phyloP scores from a whole-genome alignment of 1,140 invertebrate species.

The Linepithema humile region DNA sequence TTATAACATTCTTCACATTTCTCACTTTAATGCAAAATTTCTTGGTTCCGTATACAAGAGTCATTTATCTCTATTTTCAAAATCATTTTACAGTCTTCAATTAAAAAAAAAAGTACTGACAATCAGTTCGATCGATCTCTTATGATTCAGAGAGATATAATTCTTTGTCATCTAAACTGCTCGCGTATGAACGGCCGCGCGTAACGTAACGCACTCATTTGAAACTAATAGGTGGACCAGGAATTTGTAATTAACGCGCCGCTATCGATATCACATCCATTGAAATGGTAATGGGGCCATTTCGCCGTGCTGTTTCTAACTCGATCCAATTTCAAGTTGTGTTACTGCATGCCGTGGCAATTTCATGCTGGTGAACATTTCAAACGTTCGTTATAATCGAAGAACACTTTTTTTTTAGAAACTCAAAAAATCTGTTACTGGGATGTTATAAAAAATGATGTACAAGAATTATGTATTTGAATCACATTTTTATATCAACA shows the following conservation, averaged over 20 bases:
- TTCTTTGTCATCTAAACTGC: not conserved
- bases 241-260: constrained; percentile 48
- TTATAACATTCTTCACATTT: not conserved
- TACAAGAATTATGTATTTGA: constrained; percentile 34
- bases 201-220: constrained; percentile 17
- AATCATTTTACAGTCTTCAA: not conserved
- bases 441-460: not conserved
- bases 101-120: not conserved
- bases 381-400: too few relatives aligned
- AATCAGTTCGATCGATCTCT: not conserved
- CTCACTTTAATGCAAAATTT: not conserved
- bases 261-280: constrained; percentile 26
- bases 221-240: constrained; percentile 25
- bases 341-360: not conserved
- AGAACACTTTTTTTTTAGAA: not conserved
- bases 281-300: constrained; percentile 31
- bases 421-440: not conserved
- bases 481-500: constrained; percentile 72
- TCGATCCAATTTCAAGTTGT: constrained; percentile 8
- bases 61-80: not conserved
- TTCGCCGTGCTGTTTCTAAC: not conserved
- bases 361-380: not conserved
- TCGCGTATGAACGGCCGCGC: not conserved
- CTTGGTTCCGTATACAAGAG: not conserved
- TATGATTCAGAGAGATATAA: constrained; percentile 6